Evolutionary conservation across 2,888 invertebrate genomes (phyloP).

Genomic region (Hoplodrina ambigua): DNA sequence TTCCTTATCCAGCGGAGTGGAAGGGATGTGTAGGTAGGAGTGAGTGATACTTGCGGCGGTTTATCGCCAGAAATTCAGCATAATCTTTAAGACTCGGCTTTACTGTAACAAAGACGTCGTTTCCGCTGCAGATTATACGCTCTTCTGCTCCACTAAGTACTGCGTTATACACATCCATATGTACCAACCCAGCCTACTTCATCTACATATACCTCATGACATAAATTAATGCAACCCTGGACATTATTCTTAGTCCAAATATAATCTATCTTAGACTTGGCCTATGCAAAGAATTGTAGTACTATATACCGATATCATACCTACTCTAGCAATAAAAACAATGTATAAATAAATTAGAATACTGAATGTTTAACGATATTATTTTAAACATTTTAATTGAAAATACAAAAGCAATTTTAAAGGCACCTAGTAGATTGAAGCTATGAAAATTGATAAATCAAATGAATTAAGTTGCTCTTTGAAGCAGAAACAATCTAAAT

Average conservation of each 20-base stretch:
- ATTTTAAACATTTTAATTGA: conserved; percentile 28
- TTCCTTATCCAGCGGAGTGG: conserved; percentile 27
- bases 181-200: conserved; percentile 22
- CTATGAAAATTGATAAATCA: conserved; percentile 42
- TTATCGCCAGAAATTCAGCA: conserved; percentile 68
- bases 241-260: background rate
- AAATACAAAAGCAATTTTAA: conserved; percentile 36
- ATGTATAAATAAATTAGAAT: background rate
- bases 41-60: conserved; percentile 60
- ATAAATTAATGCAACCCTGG: background rate
- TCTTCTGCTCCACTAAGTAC: conserved; percentile 53
- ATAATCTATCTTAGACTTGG: background rate
- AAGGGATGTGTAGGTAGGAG: conserved; percentile 42
- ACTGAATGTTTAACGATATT: conserved; percentile 2
- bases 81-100: conserved; percentile 72
- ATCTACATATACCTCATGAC: background rate
- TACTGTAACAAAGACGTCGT: conserved; percentile 70
- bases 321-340: background rate
- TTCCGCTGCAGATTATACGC: conserved; percentile 69
- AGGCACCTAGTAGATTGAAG: conserved; percentile 23
- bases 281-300: background rate
- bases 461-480: conserved; percentile 37
- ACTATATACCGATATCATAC: too few relatives aligned
- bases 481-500: conserved; percentile 38
- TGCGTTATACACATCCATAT: conserved; percentile 41